A percentile compares a stretch with the other conserved stretches of the same genome.
phyloP scores from a whole-genome alignment of 2,113 vertebrate genomes.

The Clupea harengus region DNA sequence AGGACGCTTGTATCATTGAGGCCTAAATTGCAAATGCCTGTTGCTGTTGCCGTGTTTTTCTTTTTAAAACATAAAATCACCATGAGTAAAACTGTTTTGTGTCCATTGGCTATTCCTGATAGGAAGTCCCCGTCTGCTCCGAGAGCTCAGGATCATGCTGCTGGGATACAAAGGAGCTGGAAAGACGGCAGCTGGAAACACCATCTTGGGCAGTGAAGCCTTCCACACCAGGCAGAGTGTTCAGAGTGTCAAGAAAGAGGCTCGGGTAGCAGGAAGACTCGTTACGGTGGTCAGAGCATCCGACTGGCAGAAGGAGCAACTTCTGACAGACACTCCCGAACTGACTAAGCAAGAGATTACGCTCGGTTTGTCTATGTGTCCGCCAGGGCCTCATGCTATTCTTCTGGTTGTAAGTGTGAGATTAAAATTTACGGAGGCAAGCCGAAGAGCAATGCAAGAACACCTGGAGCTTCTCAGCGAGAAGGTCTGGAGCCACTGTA shows the following conservation, averaged over 20 bases:
- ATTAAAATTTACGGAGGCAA: not conserved
- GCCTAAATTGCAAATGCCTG: not conserved
- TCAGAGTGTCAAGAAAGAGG: not conserved
- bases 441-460: not conserved
- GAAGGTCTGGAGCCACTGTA: not conserved
- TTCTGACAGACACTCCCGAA: not conserved
- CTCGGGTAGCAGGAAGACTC: not conserved
- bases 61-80: not conserved
- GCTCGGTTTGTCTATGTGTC: constrained; percentile 13
- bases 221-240: not conserved
- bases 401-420: not conserved
- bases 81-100: no score
- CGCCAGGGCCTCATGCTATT: constrained; percentile 14
- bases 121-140: not conserved
- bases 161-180: not conserved
- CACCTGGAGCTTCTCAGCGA: constrained; percentile 14
- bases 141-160: not conserved
- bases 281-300: not conserved
- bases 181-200: not conserved
- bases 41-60: no score
- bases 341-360: not conserved
- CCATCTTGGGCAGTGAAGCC: not conserved
- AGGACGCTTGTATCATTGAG: not conserved
- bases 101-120: not conserved
- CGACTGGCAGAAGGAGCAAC: not conserved